Percentiles rank a stretch among this genome's conserved stretches.
Evolutionary conservation across 2,797 vertebrate species (phyloP).

Genomic region (Takifugu ocellatus): DNA sequence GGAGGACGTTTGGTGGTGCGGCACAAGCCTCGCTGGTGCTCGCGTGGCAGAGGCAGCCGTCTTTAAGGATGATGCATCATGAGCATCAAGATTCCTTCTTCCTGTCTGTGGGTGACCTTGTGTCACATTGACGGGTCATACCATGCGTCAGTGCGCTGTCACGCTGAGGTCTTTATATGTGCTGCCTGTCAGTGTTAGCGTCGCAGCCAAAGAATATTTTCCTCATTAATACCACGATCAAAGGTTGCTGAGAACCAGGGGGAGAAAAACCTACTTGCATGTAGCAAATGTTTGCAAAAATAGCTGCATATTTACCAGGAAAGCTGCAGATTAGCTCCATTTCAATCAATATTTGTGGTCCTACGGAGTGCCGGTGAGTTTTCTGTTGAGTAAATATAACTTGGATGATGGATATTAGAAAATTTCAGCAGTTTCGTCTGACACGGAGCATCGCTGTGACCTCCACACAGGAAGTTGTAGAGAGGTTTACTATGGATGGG

Average conservation of each 20-base stretch:
- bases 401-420: too few relatives aligned
- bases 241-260: too few relatives aligned
- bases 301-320: too few relatives aligned
- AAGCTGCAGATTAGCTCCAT: too few relatives aligned
- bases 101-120: constrained; percentile 61
- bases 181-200: background rate
- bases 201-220: background rate
- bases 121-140: constrained; percentile 24
- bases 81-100: constrained; percentile 43
- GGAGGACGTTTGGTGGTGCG: constrained; percentile 25
- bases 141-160: constrained; percentile 47
- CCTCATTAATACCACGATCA: too few relatives aligned
- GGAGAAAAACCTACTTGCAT: too few relatives aligned
- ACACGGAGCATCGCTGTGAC: constrained; percentile 7
- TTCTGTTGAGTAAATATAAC: too few relatives aligned
- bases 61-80: constrained; percentile 42
- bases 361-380: too few relatives aligned
- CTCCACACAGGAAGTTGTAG: constrained; percentile 12
- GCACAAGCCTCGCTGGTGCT: constrained; percentile 4
- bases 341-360: too few relatives aligned
- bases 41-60: constrained; percentile 25
- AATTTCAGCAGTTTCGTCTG: too few relatives aligned
- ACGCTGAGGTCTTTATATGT: constrained; percentile 6
- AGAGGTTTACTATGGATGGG: constrained; percentile 17
- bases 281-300: too few relatives aligned